phyloP scores from a whole-genome alignment of 2,113 vertebrate species.

The Lucifuga dentata region DNA sequence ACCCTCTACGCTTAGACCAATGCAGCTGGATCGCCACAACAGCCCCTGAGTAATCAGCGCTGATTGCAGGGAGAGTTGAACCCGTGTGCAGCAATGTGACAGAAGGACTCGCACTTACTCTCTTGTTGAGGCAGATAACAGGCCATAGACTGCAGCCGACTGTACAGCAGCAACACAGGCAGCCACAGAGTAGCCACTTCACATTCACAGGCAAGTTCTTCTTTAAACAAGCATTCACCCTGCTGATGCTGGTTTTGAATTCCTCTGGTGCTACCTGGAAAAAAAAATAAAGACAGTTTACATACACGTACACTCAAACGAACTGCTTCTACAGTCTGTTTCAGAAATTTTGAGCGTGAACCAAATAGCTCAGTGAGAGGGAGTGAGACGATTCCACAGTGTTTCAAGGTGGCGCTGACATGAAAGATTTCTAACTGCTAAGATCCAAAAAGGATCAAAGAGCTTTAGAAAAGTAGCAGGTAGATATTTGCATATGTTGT shows the following conservation, averaged over 20 bases:
- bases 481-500: slow-evolving; percentile 78
- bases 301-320: neutral
- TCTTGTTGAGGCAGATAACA: slow-evolving; percentile 99
- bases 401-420: slow-evolving; percentile 17
- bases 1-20: slow-evolving; percentile 45
- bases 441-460: slow-evolving; percentile 73
- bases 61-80: slow-evolving; percentile 67
- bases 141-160: slow-evolving; percentile 99
- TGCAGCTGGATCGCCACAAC: slow-evolving; percentile 57
- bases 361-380: neutral
- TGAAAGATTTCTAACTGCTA: slow-evolving; percentile 47
- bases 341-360: slow-evolving; percentile 1
- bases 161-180: slow-evolving; percentile 98
- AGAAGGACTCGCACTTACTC: slow-evolving; percentile 84
- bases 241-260: slow-evolving; percentile 96
- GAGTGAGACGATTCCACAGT: slow-evolving; percentile 7
- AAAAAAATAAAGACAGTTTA: neutral
- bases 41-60: slow-evolving; percentile 64
- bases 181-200: slow-evolving; percentile 98
- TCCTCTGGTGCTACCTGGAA: slow-evolving; percentile 97
- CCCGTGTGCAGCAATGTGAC: neutral
- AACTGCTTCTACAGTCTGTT: neutral
- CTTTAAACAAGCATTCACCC: slow-evolving; percentile 93
- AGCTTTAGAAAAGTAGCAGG: slow-evolving; percentile 59
- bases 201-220: slow-evolving; percentile 97